Evolutionary conservation across 2,113 vertebrate species (phyloP), one percentile per base, ranked within the genome.

Genomic region (Cryptotis parvus): DNA sequence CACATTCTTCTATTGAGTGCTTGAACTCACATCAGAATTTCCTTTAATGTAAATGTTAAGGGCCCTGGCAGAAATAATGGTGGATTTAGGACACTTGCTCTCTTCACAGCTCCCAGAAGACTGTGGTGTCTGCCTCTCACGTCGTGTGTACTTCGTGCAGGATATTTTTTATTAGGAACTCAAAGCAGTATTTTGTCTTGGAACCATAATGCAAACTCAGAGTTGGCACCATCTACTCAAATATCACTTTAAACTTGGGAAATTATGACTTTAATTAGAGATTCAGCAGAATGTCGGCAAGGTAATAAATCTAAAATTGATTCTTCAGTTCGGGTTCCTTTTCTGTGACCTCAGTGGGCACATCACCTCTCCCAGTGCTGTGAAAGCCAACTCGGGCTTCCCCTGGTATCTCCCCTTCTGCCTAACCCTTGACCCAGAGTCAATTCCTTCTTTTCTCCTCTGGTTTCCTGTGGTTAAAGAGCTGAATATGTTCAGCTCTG

Each of bases 261-360:
- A 96, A 96, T 95, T 95, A 96, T 0, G 95, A 90, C 95, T 94
- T 95, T 96, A 96, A 95, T 96, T 96, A 97, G 94, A 94, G 93
- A 94, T 92, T 86, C 91, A 93, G 85, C 92, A 83, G 89, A 89
- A 45, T 89, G 82, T 66, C 85, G 89, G 55, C 70, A 74, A 87
- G 90, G 61, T 89, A 91, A 94, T 96, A 96, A 96, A 95, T 96
- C 83, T 94, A 72, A 87, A 93, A 94, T 95, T 83, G 91, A 94
- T 94, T 94, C 66, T 91, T 79, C 2, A 0, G 14, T 91, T 43
- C 63, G 27, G 85, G 83, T 92, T 91, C 43, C 31, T 49, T 88
- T 80, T 66, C 20, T 73, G 6, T 68, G 93, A 94, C 93, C 92
- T 96, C 72, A 39, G 0, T 3, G 79, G 92, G 74, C 94, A 77